phyloP scores from a whole-genome alignment of 2,888 invertebrate species.

The Electrophaes corylata region DNA sequence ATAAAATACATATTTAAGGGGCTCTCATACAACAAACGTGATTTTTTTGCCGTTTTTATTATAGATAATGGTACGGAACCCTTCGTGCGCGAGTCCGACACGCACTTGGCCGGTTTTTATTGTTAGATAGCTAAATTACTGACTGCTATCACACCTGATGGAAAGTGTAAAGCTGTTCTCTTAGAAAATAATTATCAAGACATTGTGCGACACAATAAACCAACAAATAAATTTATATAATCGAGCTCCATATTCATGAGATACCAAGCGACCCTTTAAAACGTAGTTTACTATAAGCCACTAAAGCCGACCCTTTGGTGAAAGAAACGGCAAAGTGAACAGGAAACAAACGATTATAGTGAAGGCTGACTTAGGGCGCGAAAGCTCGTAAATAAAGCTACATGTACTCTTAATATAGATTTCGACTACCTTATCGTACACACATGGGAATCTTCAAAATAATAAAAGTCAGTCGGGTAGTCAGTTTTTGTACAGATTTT shows the following conservation, averaged over 20 bases:
- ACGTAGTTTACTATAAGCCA: conserved; percentile 33
- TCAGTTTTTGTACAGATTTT: no score
- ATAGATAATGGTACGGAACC: no score
- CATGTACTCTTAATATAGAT: conserved; percentile 18
- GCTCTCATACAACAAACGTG: no score
- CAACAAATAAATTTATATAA: conserved; percentile 3
- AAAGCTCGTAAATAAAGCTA: conserved; percentile 42
- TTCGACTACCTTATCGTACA: neutral
- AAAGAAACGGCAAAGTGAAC: conserved; percentile 48
- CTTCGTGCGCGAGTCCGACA: no score
- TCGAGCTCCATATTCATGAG: conserved; percentile 22
- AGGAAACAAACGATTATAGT: conserved; percentile 61
- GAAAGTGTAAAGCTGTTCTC: no score
- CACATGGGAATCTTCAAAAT: neutral
- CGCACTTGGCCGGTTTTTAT: no score
- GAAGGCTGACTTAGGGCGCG: conserved; percentile 59
- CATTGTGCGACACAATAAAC: neutral
- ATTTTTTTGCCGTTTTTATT: no score
- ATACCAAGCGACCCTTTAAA: conserved; percentile 21
- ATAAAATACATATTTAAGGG: no score
- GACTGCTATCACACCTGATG: no score
- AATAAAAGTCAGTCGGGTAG: no score
- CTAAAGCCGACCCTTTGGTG: conserved; percentile 25
- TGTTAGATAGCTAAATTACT: no score
- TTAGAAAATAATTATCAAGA: neutral